Base-by-base conservation (phyloP, 2,888 invertebrate species). In the Gastracanthus pulcherrimus region DNA sequence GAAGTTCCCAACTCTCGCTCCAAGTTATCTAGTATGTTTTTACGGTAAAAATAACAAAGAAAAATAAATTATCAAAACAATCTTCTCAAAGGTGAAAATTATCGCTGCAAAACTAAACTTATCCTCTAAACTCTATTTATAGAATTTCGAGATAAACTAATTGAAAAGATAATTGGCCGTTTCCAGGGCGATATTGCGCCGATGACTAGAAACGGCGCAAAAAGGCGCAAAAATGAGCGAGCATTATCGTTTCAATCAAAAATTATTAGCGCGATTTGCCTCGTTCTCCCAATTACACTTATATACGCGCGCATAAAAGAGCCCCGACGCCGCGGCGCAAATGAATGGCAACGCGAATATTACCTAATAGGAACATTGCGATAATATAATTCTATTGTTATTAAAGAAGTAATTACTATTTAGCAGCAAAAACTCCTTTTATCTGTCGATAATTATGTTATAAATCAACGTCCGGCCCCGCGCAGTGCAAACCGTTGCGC, bases 391-490 rank as follows among this genome's bases (percentile, higher is more conserved):
- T 41, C 64, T 26, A 78, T 79, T 82, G 81, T 77, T 78, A 70
- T 69, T 78, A 41, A 72, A 71, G 67, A 76, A 80, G 80, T 76
- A 80, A 82, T 82, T 72, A 76, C 79, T 66, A 71, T 82, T 82
- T 66, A 70, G 70, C 29, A 16, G 23, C 58, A 41, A n/a, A 76
- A 72, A 79, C 19, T 58, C 64, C 75, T 38, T 82, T 76, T 80
- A 82, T 82, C 64, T 38, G 60, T 51, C 76, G 82, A 80, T 82
- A 82, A 82, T 82, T 82, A 82, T 77, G 77, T 80, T 82, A 80
- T 80, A 80, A 82, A 82, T 82, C 80, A 82, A 74, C 45, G 76
- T 76, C 76, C 62, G 67, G 36, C 58, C 5, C 23, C 5, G 41
- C 64, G 67, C 36, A 23, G 55, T 55, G 19, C 16, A 11, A 9